phyloP scores from a whole-genome alignment of 2,888 invertebrate species.

The Gandaritis pyraliata region DNA sequence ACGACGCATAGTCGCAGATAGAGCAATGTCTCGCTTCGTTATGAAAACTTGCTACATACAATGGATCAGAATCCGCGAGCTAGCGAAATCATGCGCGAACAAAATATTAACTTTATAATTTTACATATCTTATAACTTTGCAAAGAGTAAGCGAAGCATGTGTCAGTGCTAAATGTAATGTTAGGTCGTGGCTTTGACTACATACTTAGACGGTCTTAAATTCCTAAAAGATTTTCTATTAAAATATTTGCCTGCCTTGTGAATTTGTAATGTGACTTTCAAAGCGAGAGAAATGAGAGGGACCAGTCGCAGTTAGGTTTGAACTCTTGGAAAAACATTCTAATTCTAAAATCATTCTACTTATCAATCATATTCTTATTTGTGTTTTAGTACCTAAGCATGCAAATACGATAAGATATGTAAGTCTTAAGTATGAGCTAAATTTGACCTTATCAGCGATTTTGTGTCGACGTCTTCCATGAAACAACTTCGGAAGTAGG shows the following conservation, averaged over 20 bases:
- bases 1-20: slow-evolving; percentile 9
- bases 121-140: too few relatives aligned
- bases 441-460: neutral
- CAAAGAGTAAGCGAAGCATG: neutral
- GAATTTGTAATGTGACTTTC: too few relatives aligned
- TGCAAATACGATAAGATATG: slow-evolving; percentile 20
- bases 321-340: neutral
- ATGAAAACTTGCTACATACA: too few relatives aligned
- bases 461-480: slow-evolving; percentile 1
- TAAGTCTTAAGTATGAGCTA: neutral
- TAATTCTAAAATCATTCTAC: too few relatives aligned
- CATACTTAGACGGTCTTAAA: too few relatives aligned
- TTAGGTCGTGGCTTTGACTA: neutral
- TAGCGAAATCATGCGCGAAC: neutral
- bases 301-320: too few relatives aligned
- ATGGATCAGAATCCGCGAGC: neutral
- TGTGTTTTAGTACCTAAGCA: slow-evolving; percentile 3
- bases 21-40: slow-evolving; percentile 6
- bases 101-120: too few relatives aligned
- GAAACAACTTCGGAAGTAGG: neutral
- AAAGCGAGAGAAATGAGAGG: too few relatives aligned
- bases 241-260: too few relatives aligned
- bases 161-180: neutral
- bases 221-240: too few relatives aligned
- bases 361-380: slow-evolving; percentile 18